Base-by-base conservation (phyloP, 2,888 invertebrate genomes). In the Dryobotodes eremita region DNA sequence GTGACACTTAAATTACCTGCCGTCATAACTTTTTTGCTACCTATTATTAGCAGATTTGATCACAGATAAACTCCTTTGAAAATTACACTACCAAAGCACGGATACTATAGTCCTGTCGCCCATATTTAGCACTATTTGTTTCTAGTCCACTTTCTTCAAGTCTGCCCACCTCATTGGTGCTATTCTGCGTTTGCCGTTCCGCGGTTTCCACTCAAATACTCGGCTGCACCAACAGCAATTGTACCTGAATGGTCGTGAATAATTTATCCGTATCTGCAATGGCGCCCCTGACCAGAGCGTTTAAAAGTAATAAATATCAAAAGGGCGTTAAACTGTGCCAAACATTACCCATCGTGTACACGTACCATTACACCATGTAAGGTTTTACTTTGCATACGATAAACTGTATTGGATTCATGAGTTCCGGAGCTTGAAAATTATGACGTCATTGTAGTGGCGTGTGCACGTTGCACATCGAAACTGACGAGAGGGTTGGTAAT, bases 361-460 rank as follows among this genome's bases (percentile, higher is more conserved):
- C 46, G 71, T 76, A 59, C 82, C 76, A 80, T 88, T 85, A 88
- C 88, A 69, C 59, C 66, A 71, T 85, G 86, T 88, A 81, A 85
- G 82, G 62, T 88, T 88, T 85, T 87, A 85, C 76, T 87, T 84
- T 87, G 73, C 77, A 75, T 85, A 78, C 88, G 80, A 85, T 85
- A 85, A 85, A 85, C 86, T 66, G 70, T 68, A 79, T 84, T 73
- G 77, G 77, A 81, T 82, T 82, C 83, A 89, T 80, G 76, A 79
- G 88, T 87, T 88, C 88, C 76, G 70, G 61, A 0, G 59, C 66
- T 31, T 59, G 55, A 81, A 77, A 86, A 89, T 88, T 80, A 87
- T 89, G 89, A 87, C 80, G 82, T 87, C 88, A 88, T 68, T 76
- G 73, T 77, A 66, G 80, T 89, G 68, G 88, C 89, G 86, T 80